Conservation (phyloP, 1,140 invertebrate species). For the Drosophila jambulina region DNA sequence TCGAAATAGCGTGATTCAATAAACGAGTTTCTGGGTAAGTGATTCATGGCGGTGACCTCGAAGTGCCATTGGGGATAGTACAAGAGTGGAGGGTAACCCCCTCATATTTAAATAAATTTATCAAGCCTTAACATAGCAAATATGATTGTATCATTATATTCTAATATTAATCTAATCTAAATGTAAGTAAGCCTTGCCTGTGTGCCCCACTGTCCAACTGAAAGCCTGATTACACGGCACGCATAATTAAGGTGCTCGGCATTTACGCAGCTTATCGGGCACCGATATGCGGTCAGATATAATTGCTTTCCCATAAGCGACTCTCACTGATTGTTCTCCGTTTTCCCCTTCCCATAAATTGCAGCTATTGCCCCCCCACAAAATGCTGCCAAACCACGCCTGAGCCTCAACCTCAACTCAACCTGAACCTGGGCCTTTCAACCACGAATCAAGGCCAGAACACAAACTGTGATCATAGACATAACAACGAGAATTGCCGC, state of each 20-base stretch:
- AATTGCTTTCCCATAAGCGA: slow-evolving; percentile 27
- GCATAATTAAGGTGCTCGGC: slow-evolving; percentile 38
- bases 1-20: slow-evolving; percentile 1
- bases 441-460: slow-evolving; percentile 52
- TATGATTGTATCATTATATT: background rate
- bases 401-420: slow-evolving; percentile 59
- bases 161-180: background rate
- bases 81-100: too few relatives aligned
- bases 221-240: slow-evolving; percentile 19
- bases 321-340: slow-evolving; percentile 12
- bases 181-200: background rate
- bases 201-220: slow-evolving; percentile 6
- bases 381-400: slow-evolving; percentile 78
- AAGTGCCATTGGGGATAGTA: background rate
- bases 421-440: slow-evolving; percentile 38
- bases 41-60: slow-evolving; percentile 17
- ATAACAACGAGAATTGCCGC: slow-evolving; percentile 47
- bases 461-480: slow-evolving; percentile 79
- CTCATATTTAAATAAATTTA: background rate
- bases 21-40: background rate
- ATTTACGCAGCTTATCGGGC: slow-evolving; percentile 57
- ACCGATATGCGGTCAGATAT: slow-evolving; percentile 27
- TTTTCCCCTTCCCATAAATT: slow-evolving; percentile 21
- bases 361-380: slow-evolving; percentile 58
- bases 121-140: too few relatives aligned